phyloP scores from a whole-genome alignment of 2,113 vertebrate species.

The Zosterops lateralis region DNA sequence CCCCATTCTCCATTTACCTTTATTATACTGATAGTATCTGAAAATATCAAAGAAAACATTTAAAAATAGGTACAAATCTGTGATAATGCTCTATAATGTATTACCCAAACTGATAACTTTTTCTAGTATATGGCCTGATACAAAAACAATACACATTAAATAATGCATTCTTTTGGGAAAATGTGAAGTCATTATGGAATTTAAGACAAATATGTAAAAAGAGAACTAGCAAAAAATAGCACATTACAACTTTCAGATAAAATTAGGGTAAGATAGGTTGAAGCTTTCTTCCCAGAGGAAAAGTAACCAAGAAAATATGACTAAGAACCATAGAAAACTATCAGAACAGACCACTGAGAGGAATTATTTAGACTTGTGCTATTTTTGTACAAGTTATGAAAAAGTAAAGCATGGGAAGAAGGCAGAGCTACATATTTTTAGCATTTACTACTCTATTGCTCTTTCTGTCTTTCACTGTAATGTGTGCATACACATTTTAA shows the following conservation, averaged over 20 bases:
- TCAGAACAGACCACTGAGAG: background rate
- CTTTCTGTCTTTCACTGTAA: background rate
- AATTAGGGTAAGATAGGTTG: background rate
- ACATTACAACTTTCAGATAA: background rate
- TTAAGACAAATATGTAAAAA: background rate
- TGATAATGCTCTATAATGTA: background rate
- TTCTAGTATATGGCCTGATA: background rate
- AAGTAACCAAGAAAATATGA: background rate
- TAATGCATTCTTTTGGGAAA: background rate
- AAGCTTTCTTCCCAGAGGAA: background rate
- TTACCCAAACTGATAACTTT: background rate
- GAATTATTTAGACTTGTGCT: background rate
- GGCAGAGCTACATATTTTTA: background rate
- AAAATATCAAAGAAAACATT: background rate
- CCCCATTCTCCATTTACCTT: background rate
- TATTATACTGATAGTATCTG: background rate
- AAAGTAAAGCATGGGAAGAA: background rate
- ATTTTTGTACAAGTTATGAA: background rate
- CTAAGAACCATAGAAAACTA: background rate
- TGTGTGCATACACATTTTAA: background rate
- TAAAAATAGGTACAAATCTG: background rate
- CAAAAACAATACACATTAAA: background rate
- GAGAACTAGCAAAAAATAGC: background rate
- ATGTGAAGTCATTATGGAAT: background rate
- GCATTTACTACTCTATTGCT: background rate